A percentile compares a stretch with the other conserved stretches of the same genome.
Conservation (phyloP, 2,888 invertebrate genomes). For the Hypselothyrea guttata region DNA sequence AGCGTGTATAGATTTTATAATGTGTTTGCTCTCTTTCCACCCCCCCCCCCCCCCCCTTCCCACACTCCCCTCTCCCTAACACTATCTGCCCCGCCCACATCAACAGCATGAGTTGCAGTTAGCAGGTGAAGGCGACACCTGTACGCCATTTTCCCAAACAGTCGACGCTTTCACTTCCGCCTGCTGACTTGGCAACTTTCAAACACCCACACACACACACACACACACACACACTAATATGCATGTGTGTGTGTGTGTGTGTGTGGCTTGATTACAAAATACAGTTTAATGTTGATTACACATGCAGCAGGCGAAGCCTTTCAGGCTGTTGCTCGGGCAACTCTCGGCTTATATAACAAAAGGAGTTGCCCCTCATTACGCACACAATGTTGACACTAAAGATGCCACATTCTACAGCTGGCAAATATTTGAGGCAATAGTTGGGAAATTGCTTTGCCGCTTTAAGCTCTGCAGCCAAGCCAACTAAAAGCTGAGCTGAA, state of each 20-base stretch:
- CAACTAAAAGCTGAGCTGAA: no score
- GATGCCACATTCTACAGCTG: constrained; percentile 32
- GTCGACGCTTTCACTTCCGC: constrained; percentile 66
- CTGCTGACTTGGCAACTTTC: constrained; percentile 67
- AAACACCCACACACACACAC: constrained; percentile 3
- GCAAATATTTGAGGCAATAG: constrained; percentile 4
- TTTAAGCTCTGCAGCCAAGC: no score
- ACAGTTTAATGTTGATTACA: constrained; percentile 77
- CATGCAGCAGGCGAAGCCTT: constrained; percentile 48
- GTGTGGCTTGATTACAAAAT: constrained; percentile 71
- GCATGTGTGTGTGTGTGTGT: constrained; percentile 22
- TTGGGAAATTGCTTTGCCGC: neutral
- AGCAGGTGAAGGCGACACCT: constrained; percentile 62
- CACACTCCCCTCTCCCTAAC: neutral
- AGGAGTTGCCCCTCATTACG: constrained; percentile 56
- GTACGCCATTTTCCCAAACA: constrained; percentile 59
- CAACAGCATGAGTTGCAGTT: constrained; percentile 66
- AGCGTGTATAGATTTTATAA: constrained; percentile 75
- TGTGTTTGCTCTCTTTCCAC: constrained; percentile 56
- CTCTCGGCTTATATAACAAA: constrained; percentile 51
- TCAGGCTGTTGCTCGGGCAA: constrained; percentile 37
- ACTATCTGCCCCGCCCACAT: no score
- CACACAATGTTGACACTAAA: constrained; percentile 71
- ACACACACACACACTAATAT: constrained; percentile 1
- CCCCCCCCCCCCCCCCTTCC: neutral